Base-by-base conservation (phyloP, 2,113 vertebrate species). In the Gymnarchus niloticus region DNA sequence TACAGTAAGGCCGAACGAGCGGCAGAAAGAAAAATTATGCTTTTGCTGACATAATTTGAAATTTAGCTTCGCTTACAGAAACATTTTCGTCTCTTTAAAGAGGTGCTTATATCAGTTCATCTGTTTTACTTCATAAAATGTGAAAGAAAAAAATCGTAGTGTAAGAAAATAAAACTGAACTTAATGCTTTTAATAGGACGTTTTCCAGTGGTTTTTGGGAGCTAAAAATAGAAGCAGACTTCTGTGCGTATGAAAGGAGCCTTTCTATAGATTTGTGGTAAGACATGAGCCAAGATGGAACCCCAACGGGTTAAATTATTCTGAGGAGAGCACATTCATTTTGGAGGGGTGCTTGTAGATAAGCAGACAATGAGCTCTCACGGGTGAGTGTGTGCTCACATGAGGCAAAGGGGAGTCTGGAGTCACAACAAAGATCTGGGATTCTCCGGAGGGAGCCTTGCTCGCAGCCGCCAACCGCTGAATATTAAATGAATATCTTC, bases 361-460 rank as follows among this genome's bases (percentile, higher is more conserved):
- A 73, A 73, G 83, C 57, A 65, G 44, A 65, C 48, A 69, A 73
- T 69, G 51, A 85, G 21, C 19, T 33, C 65, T 54, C 21, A 37
- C 37, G 84, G n/a, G 48, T 17, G 48, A 3, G 65, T 76, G 48
- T 54, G 0, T 77, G 69, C 21, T 28, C 41, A 37, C 23, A 37
- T 77, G 44, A 23, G 65, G 8, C 19, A 28, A 85, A 59, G 48
- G 61, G 61, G 57, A 73, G 14, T 76, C 33, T 76, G 84, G 33
- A 85, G 65, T 77, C 61, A 76, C 57, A 85, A 85, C 65, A 85
- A 85, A 52, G 59, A 73, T 76, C 48, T 69, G 28, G 25, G 46
- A 51, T 84, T n/a, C 83, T 84, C 83, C 49, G 23, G 83, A 85
- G 84, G 59, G 84, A 37, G 41, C 48, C 84, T 77, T 49, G 37